A percentile compares a stretch with the other conserved stretches of the same genome.
Conservation (phyloP, 1,140 invertebrate species). For the Colletes latitarsis region DNA sequence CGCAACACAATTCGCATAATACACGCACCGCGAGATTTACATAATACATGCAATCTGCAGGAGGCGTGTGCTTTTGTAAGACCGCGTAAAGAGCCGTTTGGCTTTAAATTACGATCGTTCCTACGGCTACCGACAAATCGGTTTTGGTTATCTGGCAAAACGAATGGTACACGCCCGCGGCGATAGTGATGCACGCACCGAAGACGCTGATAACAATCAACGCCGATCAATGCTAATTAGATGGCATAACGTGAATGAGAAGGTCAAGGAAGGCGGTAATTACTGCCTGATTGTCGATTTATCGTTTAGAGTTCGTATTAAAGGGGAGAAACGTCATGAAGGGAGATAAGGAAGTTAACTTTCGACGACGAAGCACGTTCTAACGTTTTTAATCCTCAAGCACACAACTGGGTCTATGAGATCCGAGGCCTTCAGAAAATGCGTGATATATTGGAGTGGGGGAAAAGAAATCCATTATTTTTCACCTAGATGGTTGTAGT, state of each 20-base stretch:
- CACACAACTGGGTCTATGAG: too few species aligned
- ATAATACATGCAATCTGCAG: slow-evolving; percentile 9
- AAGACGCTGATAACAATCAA: slow-evolving; percentile 35
- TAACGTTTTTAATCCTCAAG: background rate
- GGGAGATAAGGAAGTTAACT: background rate
- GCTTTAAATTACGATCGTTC: background rate
- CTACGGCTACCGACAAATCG: slow-evolving; percentile 25
- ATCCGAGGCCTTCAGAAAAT: too few species aligned
- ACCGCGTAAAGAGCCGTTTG: slow-evolving; percentile 3
- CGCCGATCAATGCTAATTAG: slow-evolving; percentile 38
- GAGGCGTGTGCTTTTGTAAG: background rate
- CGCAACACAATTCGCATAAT: slow-evolving; percentile 3
- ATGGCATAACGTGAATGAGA: background rate
- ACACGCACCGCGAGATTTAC: slow-evolving; percentile 12
- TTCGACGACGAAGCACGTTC: background rate
- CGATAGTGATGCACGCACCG: background rate
- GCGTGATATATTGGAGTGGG: too few species aligned
- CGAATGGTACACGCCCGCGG: background rate
- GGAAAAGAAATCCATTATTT: too few species aligned
- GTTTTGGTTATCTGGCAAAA: slow-evolving; percentile 8
- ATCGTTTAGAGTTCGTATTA: background rate
- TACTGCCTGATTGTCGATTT: background rate
- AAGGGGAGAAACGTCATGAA: too few species aligned
- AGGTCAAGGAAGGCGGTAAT: slow-evolving; percentile 19
- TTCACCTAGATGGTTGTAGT: too few species aligned